Percentiles rank a stretch among this genome's conserved stretches.
Conservation (phyloP, 2,113 vertebrate species). For the Ondatra zibethicus region DNA sequence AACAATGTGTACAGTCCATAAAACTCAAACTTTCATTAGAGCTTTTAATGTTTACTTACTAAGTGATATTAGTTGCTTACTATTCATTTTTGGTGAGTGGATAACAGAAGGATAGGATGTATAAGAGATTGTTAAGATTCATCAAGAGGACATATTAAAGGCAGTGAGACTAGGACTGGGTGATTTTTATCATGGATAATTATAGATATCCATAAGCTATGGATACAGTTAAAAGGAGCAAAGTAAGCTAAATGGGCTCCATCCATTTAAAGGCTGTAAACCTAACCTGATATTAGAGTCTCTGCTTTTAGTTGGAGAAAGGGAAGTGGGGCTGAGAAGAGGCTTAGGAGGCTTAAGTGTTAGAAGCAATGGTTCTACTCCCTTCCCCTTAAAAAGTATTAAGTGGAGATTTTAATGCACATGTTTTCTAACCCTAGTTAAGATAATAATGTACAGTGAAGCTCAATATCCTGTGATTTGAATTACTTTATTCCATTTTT, state of each 20-base stretch:
- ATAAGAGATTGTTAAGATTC: not conserved
- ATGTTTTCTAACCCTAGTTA: not conserved
- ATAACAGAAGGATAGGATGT: not conserved
- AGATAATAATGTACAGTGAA: not conserved
- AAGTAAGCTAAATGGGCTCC: not conserved
- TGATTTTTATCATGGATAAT: not conserved
- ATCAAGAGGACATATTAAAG: not conserved
- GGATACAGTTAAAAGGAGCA: not conserved
- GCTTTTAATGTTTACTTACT: not conserved
- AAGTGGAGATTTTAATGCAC: not conserved
- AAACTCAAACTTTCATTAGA: not conserved
- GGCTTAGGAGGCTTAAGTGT: not conserved
- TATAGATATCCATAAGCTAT: not conserved
- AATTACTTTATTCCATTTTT: not conserved
- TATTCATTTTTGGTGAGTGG: slow-evolving; percentile 17
- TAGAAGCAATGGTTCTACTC: fast-evolving
- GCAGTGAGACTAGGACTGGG: not conserved
- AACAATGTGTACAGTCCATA: not conserved
- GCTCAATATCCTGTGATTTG: not conserved
- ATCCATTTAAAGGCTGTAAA: not conserved
- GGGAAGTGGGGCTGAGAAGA: not conserved
- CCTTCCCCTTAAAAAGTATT: not conserved
- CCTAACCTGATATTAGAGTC: not conserved
- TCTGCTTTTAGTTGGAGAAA: not conserved
- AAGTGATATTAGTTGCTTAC: not conserved